Evolutionary conservation across 2,797 vertebrate species (phyloP).

Genomic region (Macropodus opercularis): DNA sequence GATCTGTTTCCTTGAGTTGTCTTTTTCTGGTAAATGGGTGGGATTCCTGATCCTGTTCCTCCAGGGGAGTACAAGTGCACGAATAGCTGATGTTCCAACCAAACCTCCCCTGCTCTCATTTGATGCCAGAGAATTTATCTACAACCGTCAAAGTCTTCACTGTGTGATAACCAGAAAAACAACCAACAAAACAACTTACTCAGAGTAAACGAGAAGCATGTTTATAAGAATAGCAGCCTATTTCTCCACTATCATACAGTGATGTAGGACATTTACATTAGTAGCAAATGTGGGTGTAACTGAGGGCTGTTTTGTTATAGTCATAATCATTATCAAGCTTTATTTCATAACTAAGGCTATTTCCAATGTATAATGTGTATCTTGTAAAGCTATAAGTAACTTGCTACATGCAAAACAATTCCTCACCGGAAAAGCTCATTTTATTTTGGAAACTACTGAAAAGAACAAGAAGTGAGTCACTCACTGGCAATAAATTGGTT

Average conservation of each 20-base stretch:
- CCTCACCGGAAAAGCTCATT: constrained; percentile 42
- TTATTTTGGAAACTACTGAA: constrained; percentile 21
- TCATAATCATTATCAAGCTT: too few relatives aligned
- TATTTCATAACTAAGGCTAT: too few relatives aligned
- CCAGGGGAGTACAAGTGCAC: constrained; percentile 68
- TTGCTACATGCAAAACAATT: too few relatives aligned
- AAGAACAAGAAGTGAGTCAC: constrained; percentile 33
- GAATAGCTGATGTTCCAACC: constrained; percentile 67
- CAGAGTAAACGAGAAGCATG: too few relatives aligned
- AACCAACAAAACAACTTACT: too few relatives aligned
- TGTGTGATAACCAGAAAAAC: constrained; percentile 11
- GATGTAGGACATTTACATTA: too few relatives aligned
- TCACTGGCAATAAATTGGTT: constrained; percentile 5
- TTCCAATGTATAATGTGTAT: too few relatives aligned
- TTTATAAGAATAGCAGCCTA: too few relatives aligned
- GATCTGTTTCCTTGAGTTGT: constrained; percentile 56
- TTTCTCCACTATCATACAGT: too few relatives aligned
- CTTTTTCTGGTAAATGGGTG: constrained; percentile 73
- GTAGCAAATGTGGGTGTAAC: too few relatives aligned
- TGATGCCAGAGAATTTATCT: constrained; percentile 62
- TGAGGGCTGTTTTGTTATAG: too few relatives aligned
- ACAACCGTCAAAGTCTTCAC: constrained; percentile 20
- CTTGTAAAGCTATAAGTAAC: too few relatives aligned
- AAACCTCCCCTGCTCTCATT: constrained; percentile 64
- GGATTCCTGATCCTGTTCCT: constrained; percentile 65